Evolutionary conservation across 1,140 invertebrate species (phyloP).

Genomic region (Papilio helenus): DNA sequence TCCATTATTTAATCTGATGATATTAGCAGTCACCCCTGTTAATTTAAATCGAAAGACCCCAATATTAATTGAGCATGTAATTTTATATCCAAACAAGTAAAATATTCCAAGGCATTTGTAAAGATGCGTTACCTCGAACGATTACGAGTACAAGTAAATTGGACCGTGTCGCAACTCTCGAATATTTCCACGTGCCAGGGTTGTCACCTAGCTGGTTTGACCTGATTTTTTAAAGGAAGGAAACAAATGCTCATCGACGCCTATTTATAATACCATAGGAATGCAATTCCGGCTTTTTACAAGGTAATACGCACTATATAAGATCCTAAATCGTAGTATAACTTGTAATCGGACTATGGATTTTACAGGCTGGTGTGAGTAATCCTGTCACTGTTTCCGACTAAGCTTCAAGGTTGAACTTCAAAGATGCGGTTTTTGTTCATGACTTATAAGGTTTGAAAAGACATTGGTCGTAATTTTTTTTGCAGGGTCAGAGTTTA

Average conservation of each 20-base stretch:
- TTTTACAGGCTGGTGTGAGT: too few species aligned
- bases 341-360: too few species aligned
- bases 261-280: too few species aligned
- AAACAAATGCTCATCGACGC: too few species aligned
- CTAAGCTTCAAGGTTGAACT: too few species aligned
- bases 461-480: neutral
- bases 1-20: too few species aligned
- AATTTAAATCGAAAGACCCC: neutral
- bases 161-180: slow-evolving; percentile 11
- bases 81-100: neutral
- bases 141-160: slow-evolving; percentile 9
- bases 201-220: neutral
- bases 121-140: slow-evolving; percentile 22
- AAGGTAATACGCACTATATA: too few species aligned
- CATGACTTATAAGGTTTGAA: neutral
- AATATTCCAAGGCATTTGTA: neutral
- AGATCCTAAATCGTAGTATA: too few species aligned
- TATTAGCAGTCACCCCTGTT: too few species aligned
- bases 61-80: neutral
- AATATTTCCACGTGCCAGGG: neutral
- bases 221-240: neutral
- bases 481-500: neutral
- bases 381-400: too few species aligned
- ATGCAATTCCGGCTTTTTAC: too few species aligned
- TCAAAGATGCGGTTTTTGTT: neutral